Evolutionary conservation across 2,797 vertebrate genomes (phyloP).

Genomic region (Limosa lapponica): DNA sequence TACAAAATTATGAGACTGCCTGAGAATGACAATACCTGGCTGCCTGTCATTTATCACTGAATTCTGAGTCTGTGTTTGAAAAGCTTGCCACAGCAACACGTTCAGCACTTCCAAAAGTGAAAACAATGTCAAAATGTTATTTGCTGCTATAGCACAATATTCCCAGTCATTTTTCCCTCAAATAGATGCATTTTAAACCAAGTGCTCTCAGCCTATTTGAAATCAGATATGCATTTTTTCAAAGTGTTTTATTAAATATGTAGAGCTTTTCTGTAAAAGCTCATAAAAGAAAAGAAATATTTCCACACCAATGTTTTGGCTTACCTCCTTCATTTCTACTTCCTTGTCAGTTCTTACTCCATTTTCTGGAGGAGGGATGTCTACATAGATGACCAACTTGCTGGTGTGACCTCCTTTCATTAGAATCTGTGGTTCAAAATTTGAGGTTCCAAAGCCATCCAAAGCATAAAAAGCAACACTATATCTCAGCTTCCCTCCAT

Average conservation of each 20-base stretch:
- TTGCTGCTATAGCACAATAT: neutral
- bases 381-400: slow-evolving; percentile 87
- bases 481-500: slow-evolving; percentile 88
- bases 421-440: slow-evolving; percentile 92
- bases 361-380: slow-evolving; percentile 82
- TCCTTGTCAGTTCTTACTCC: slow-evolving; percentile 78
- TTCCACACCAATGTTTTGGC: neutral
- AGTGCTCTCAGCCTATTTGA: neutral
- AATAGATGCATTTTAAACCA: neutral
- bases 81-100: neutral
- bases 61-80: neutral
- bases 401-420: slow-evolving; percentile 86
- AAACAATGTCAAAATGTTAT: neutral
- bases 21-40: neutral
- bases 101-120: neutral
- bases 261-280: neutral
- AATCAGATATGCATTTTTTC: neutral
- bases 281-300: neutral
- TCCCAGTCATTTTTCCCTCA: neutral
- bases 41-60: neutral
- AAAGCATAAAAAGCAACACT: slow-evolving; percentile 84
- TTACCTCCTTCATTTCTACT: slow-evolving; percentile 90
- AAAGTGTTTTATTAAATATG: neutral
- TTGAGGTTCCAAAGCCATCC: slow-evolving; percentile 81
- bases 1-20: neutral